Base-by-base conservation (phyloP, 2,797 vertebrate species). In the Sebastes kiyomatsui region DNA sequence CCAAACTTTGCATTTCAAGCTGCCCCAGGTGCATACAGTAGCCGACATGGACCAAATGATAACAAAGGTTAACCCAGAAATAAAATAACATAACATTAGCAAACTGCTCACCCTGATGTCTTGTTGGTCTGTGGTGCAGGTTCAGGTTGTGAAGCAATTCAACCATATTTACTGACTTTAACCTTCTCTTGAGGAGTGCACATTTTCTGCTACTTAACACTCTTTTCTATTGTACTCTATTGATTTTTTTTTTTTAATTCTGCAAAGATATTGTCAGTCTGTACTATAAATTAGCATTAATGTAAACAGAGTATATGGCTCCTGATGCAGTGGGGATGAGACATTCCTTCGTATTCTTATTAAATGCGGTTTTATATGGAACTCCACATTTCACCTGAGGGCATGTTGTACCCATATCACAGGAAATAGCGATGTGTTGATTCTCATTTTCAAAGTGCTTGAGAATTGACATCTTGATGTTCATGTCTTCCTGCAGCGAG, bases 351-450 rank as follows among this genome's bases (percentile, higher is more conserved):
- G 0, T 23, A 22, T 30, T 55, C 20, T 23, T 33, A 9, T 7
- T 52, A 27, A 27, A 28, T 55, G 13, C 11, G 7, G 33, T 10
- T 56, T 20, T 23, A 30, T 22, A 18, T 64, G n/a, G 42, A 68
- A 38, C 22, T 56, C 2, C 2, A 16, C 7, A 16, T 33, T 25
- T 49, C 35, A 70, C 79, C 72, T 28, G 25, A 28, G 76, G 79
- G 27, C 8, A 7, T 68, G 28, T 72, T 75, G 59, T 73, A 33
- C 42, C 55, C 30, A 46, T 64, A 65, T 83, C 66, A 67, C 64
- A 82, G 56, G 80, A 80, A 85, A 83, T 5, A 18, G n/a, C 5
- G 4, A 59, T 10, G 8, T n/a, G 33, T 64, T 79, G 71, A 81
- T 80, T 74, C 79, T 79, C 9, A 75, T 60, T 46, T 73, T 67